Conservation (phyloP, 2,888 invertebrate species). For the Cheilosia scutellata region DNA sequence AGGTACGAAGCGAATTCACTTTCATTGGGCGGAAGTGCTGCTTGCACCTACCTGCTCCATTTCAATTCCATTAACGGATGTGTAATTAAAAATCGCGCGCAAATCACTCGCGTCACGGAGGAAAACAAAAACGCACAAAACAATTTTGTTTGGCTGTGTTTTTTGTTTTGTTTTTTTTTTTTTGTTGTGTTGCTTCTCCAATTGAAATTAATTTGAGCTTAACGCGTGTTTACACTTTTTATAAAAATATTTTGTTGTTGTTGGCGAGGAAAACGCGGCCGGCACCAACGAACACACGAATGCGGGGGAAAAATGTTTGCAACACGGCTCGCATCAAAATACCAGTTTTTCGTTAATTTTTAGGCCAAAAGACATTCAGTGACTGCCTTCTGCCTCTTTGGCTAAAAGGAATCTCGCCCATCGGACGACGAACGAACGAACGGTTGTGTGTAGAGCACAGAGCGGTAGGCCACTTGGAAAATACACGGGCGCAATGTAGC, state of each 20-base stretch:
- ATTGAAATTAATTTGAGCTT: constrained; percentile 73
- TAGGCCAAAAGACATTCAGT: constrained; percentile 73
- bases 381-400: constrained; percentile 67
- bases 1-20: constrained; percentile 39
- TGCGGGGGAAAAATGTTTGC: constrained; percentile 69
- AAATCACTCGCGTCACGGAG: constrained; percentile 61
- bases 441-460: constrained; percentile 47
- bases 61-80: constrained; percentile 57
- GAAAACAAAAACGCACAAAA: constrained; percentile 40
- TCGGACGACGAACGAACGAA: constrained; percentile 28
- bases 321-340: constrained; percentile 69
- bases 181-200: constrained; percentile 29
- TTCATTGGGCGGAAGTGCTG: constrained; percentile 54
- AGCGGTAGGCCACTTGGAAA: constrained; percentile 62
- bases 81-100: constrained; percentile 74
- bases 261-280: constrained; percentile 56
- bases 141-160: constrained; percentile 24
- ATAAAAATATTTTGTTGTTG: constrained; percentile 37
- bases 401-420: constrained; percentile 73
- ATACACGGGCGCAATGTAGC: constrained; percentile 72
- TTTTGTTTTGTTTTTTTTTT: constrained; percentile 4
- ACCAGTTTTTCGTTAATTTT: constrained; percentile 76
- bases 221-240: constrained; percentile 74
- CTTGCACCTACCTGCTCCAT: constrained; percentile 54
- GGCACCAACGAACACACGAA: constrained; percentile 47